These are phyloP conservation scores for Catonia carolina DNA, from an alignment of 2,888 invertebrate genomes.

Conservation along the genomic window DNA sequence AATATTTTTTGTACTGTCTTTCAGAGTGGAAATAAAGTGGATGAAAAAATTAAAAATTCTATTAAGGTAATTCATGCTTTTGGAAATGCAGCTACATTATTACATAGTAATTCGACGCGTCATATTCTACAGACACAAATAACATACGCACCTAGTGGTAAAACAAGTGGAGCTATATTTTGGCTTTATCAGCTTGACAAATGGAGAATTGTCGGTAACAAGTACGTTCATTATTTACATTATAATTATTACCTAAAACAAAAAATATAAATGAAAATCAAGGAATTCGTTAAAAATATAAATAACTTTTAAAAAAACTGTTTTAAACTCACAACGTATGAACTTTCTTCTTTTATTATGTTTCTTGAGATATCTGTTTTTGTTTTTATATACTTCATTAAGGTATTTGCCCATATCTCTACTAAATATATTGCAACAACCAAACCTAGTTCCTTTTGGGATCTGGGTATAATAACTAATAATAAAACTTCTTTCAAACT, in stretches of 20 bases:
- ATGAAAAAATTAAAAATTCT: conserved; percentile 58
- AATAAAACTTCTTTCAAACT: no score
- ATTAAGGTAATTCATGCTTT: conserved; percentile 67
- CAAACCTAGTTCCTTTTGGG: no score
- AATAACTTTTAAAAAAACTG: neutral
- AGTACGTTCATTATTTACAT: conserved; percentile 37
- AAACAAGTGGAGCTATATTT: conserved; percentile 81
- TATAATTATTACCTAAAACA: conserved; percentile 11
- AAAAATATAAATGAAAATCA: conserved; percentile 5
- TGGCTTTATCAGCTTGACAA: conserved; percentile 84
- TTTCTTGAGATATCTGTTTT: no score
- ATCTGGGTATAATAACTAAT: no score
- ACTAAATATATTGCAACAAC: no score
- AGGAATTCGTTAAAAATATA: neutral
- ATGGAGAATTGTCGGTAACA: conserved; percentile 64
- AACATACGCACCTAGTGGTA: conserved; percentile 78
- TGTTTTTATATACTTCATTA: no score
- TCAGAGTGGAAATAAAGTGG: conserved; percentile 54
- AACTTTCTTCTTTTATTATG: no score
- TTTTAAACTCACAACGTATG: no score
- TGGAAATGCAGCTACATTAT: conserved; percentile 76
- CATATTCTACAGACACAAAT: conserved; percentile 73
- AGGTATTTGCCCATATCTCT: no score
- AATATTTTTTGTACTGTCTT: conserved; percentile 15
- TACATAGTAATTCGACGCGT: conserved; percentile 80